Evolutionary conservation across 2,888 invertebrate genomes (phyloP), one percentile per base, ranked within the genome.

Genomic region (Helleia helle): DNA sequence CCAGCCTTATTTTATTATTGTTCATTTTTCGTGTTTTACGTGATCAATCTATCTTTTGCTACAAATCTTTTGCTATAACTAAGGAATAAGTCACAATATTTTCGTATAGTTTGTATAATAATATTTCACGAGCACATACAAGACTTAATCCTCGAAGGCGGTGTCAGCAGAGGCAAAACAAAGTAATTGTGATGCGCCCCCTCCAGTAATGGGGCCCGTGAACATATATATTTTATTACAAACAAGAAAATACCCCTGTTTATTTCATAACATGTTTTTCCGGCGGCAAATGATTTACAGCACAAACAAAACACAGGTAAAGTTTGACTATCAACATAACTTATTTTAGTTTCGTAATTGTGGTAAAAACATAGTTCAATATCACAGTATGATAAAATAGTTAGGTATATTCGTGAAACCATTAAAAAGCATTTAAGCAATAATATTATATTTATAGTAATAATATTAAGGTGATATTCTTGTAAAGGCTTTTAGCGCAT

Each of bases 211-310:
- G 58, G 58, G 55, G 48, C 51, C 50, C 49, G 52, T 55, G 18
- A 55, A 52, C 62, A 71, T 68, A 74, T 69, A 72, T 52, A 65
- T 64, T 71, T 71, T 74, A 77, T 70, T 70, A 72, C 62, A 67
- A 72, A 70, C 65, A 68, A 62, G 68, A 65, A 70, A 73, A 70
- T 65, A 69, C 54, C 63, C 61, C 59, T 65, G 65, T 63, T 66
- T 66, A 65, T 65, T 46, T 52, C 54, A 55, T 55, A 65, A 58
- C 62, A 60, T 72, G 67, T 72, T 72, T 70, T 59, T 56, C 49
- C 41, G n/a, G n/a, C n/a, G n/a, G 59, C 46, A 61, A 52, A 55
- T 41, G 62, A 57, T 65, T 63, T 58, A 55, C 65, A 55, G 56
- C 50, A 43, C 49, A 56, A 54, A 46, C 63, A 59, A 65, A 56